Percentiles rank a stretch among this genome's conserved stretches.
Conservation (phyloP, 2,888 invertebrate species). For the Eilema griseolum region DNA sequence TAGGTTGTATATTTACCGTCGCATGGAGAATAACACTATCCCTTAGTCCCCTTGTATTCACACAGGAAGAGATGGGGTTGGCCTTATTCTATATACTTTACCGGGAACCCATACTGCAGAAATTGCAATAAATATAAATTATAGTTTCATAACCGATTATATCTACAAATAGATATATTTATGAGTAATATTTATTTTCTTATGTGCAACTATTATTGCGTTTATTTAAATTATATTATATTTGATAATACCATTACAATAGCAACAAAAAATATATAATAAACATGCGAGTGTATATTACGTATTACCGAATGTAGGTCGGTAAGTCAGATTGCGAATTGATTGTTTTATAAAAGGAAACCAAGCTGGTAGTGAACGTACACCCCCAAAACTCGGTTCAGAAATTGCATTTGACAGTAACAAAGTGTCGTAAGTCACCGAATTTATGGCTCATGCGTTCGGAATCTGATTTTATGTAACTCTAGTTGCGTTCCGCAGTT, state of each 20-base stretch:
- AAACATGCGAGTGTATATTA: background rate
- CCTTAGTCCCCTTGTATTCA: no score
- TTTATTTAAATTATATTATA: background rate
- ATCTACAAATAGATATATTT: no score
- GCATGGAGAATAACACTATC: no score
- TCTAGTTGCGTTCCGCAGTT: background rate
- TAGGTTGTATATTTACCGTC: no score
- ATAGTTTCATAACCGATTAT: no score
- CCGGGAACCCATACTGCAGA: no score
- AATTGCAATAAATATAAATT: no score
- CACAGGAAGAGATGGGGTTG: no score
- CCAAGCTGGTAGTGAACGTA: background rate
- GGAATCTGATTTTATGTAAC: background rate
- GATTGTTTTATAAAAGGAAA: conserved; percentile 17
- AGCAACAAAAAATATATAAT: background rate
- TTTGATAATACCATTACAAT: background rate
- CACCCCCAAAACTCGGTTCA: background rate
- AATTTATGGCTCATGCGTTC: conserved; percentile 4
- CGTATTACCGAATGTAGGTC: conserved; percentile 17
- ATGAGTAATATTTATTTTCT: no score
- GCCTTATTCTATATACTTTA: no score
- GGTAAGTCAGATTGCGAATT: conserved; percentile 18
- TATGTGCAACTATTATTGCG: no score
- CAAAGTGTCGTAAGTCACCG: conserved; percentile 1
- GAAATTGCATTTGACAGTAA: conserved; percentile 2